phyloP scores from a whole-genome alignment of 2,797 vertebrate species.

The Mallotus villosus region DNA sequence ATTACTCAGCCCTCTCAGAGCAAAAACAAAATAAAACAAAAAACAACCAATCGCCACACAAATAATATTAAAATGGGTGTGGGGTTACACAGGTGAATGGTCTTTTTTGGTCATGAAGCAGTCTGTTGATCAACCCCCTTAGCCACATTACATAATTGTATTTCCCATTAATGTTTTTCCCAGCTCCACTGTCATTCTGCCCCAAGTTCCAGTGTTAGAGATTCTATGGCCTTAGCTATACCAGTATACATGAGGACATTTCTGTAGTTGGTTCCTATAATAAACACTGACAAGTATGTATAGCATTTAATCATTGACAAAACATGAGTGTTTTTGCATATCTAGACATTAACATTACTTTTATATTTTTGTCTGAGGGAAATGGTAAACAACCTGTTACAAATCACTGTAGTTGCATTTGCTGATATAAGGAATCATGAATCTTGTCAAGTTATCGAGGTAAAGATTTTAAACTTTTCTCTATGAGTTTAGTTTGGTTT shows the following conservation, averaged over 20 bases:
- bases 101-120: no score
- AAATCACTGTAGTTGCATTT: not conserved
- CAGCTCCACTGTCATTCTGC: slow-evolving; percentile 10
- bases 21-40: no score
- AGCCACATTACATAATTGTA: no score
- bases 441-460: not conserved
- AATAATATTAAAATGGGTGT: not conserved
- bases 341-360: not conserved
- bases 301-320: not conserved
- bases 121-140: no score
- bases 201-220: slow-evolving; percentile 1
- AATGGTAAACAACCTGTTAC: not conserved
- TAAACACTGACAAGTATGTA: not conserved
- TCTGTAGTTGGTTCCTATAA: slow-evolving; percentile 1
- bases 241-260: not conserved
- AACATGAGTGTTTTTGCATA: not conserved
- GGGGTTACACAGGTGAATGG: no score
- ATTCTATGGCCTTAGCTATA: slow-evolving; percentile 19
- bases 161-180: not conserved
- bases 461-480: not conserved
- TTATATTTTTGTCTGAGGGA: not conserved
- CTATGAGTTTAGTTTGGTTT: not conserved
- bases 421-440: not conserved
- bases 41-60: not conserved
- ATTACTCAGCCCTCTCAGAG: not conserved